A percentile compares a stretch with the other conserved stretches of the same genome.
Conservation (phyloP, 2,797 vertebrate species). For the Chelon labrosus region DNA sequence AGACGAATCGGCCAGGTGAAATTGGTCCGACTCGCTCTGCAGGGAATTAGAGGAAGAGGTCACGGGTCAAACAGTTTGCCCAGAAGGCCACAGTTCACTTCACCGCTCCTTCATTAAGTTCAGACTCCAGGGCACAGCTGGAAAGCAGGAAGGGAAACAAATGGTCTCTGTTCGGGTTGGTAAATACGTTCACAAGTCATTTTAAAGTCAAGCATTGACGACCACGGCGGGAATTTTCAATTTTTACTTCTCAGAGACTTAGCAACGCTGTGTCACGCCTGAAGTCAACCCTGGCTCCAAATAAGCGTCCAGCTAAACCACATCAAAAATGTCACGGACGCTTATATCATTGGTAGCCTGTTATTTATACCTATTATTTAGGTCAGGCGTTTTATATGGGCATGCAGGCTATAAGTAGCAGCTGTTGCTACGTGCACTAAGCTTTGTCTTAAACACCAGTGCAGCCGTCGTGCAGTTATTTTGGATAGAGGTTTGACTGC, state of each 20-base stretch:
- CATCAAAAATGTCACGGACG: conserved; percentile 51
- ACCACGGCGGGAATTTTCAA: no score
- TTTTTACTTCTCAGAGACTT: no score
- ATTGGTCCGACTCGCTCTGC: conserved; percentile 17
- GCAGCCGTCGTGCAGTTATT: no score
- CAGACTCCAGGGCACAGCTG: conserved; percentile 24
- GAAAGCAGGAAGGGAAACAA: not conserved
- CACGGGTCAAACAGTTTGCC: conserved; percentile 42
- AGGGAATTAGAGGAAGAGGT: conserved; percentile 10
- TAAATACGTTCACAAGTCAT: not conserved
- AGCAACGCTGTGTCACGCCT: not conserved
- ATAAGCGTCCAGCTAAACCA: conserved; percentile 6
- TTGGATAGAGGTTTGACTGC: conserved; percentile 7
- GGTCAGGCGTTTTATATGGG: not conserved
- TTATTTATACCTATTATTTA: conserved; percentile 32
- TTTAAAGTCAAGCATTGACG: not conserved
- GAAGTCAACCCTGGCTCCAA: conserved; percentile 19
- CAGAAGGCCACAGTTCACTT: conserved; percentile 16
- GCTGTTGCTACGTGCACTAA: not conserved
- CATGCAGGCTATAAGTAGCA: conserved; percentile 37
- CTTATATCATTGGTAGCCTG: conserved; percentile 26
- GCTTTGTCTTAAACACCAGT: not conserved
- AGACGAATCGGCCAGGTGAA: conserved; percentile 19
- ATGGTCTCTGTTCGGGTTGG: conserved; percentile 2
- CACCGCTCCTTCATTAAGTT: conserved; percentile 40